Conservation (phyloP, 2,797 vertebrate species). For the Protonibea diacanthus region DNA sequence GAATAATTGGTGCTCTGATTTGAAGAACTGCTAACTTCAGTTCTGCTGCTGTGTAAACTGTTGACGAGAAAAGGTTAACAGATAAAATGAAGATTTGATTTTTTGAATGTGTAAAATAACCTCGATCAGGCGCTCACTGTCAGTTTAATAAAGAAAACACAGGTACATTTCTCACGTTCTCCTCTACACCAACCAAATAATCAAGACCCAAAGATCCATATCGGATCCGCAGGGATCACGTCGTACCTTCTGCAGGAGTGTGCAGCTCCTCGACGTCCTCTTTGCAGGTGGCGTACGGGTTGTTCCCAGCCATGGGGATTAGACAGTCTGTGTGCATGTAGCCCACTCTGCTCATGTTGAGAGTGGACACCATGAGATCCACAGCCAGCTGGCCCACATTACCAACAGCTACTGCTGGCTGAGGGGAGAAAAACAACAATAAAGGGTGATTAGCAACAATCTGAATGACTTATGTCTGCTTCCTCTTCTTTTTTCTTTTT, state of each 20-base stretch:
- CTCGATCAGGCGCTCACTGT: not conserved
- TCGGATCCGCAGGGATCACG: not conserved
- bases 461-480: not conserved
- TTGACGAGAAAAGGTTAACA: slow-evolving; percentile 13
- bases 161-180: not conserved
- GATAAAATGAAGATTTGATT: not conserved
- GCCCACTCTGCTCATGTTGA: slow-evolving; percentile 90
- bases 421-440: not conserved
- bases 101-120: not conserved
- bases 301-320: slow-evolving; percentile 95
- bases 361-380: slow-evolving; percentile 94
- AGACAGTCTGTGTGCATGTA: slow-evolving; percentile 95
- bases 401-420: slow-evolving; percentile 96
- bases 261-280: slow-evolving; percentile 89
- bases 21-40: slow-evolving; percentile 92
- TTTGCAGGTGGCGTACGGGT: slow-evolving; percentile 89
- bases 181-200: not conserved
- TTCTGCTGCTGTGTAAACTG: slow-evolving; percentile 91
- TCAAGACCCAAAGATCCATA: not conserved
- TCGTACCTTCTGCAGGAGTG: slow-evolving; percentile 92
- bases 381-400: slow-evolving; percentile 95
- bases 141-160: not conserved
- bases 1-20: slow-evolving; percentile 93
- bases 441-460: not conserved
- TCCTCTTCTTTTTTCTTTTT: no score